phyloP scores from a whole-genome alignment of 2,113 vertebrate genomes.

The Lucifuga dentata region DNA sequence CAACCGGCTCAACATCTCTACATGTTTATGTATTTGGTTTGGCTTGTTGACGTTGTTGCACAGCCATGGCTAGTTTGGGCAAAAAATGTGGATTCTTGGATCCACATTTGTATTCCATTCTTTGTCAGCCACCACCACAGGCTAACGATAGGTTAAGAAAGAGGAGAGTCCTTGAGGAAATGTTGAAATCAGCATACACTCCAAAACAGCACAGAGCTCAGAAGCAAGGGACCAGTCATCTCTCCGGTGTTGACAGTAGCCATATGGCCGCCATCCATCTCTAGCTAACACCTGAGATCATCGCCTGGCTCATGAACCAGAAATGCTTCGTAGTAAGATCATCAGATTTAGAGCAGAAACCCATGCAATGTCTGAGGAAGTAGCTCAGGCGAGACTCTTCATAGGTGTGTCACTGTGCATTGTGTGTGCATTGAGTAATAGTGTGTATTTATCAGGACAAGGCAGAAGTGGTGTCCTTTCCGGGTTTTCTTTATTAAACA shows the following conservation, averaged over 20 bases:
- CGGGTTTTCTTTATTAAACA: neutral
- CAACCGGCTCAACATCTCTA: neutral
- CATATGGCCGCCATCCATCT: conserved; percentile 15
- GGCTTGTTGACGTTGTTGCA: conserved; percentile 51
- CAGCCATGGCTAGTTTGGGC: conserved; percentile 29
- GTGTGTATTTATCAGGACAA: neutral
- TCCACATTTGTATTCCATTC: conserved; percentile 53
- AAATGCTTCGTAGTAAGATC: neutral
- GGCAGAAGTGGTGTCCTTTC: neutral
- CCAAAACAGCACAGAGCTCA: neutral
- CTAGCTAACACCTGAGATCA: conserved; percentile 33
- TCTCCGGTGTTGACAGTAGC: conserved; percentile 16
- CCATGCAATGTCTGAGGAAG: no score
- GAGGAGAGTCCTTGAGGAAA: conserved; percentile 52
- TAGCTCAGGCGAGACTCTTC: no score
- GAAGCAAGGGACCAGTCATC: neutral
- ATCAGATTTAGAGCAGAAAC: conserved; percentile 8
- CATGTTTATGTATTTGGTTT: conserved; percentile 30
- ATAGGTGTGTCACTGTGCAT: neutral
- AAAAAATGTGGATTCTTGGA: conserved; percentile 31
- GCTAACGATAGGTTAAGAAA: conserved; percentile 64
- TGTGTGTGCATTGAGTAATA: neutral
- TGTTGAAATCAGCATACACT: conserved; percentile 36
- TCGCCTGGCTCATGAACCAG: neutral
- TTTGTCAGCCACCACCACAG: conserved; percentile 52